Percentiles rank a stretch among this genome's conserved stretches.
Evolutionary conservation across 2,888 invertebrate genomes (phyloP).

Genomic region (Spodoptera littoralis): DNA sequence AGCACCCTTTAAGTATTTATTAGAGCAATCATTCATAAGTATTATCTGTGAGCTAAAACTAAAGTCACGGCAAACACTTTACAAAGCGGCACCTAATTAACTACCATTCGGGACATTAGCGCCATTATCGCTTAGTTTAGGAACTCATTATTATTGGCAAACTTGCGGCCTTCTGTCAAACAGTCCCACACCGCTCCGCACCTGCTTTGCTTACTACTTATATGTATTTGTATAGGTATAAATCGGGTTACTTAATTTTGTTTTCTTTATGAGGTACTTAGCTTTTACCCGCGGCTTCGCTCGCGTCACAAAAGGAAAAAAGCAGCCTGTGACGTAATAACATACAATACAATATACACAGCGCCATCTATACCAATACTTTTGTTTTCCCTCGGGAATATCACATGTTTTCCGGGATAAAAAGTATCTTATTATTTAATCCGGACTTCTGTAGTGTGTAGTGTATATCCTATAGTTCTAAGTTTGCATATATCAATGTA

Average conservation of each 20-base stretch:
- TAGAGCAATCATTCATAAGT: neutral
- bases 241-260: slow-evolving; percentile 12
- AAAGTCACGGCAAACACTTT: slow-evolving; percentile 20
- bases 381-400: too few relatives aligned
- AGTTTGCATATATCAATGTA: too few relatives aligned
- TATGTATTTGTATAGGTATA: slow-evolving; percentile 14
- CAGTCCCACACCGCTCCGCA: slow-evolving; percentile 6
- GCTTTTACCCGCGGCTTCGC: too few relatives aligned
- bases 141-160: slow-evolving; percentile 52
- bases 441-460: too few relatives aligned
- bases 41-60: neutral
- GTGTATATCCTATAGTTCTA: too few relatives aligned
- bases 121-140: slow-evolving; percentile 45
- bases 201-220: slow-evolving; percentile 9
- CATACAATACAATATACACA: too few relatives aligned
- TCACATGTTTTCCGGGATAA: too few relatives aligned
- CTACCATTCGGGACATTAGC: slow-evolving; percentile 34
- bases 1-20: too few relatives aligned
- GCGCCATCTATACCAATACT: too few relatives aligned
- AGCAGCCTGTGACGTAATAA: too few relatives aligned
- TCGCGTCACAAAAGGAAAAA: too few relatives aligned
- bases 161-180: slow-evolving; percentile 31
- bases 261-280: slow-evolving; percentile 1
- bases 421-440: too few relatives aligned
- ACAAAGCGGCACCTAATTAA: slow-evolving; percentile 38